These are phyloP conservation scores for Polydrusus tereticollis DNA, from an alignment of 2,888 invertebrate species.

Conservation along the genomic window DNA sequence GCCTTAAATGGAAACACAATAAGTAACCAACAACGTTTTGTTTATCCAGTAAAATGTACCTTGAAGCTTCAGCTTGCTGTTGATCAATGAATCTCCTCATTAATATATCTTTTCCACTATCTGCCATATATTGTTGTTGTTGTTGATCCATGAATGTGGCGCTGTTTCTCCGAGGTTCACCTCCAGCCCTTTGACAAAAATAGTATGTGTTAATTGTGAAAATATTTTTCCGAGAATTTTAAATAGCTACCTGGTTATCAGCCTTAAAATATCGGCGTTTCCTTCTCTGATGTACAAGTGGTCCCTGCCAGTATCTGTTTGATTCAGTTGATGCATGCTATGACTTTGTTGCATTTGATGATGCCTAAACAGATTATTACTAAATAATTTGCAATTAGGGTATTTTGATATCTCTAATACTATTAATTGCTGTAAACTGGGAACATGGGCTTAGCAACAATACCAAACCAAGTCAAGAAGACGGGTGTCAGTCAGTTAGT, in stretches of 20 bases:
- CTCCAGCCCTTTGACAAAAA: constrained; percentile 49
- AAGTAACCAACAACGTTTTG: no score
- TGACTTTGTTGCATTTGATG: constrained; percentile 40
- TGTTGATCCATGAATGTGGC: constrained; percentile 64
- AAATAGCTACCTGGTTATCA: constrained; percentile 78
- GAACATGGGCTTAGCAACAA: no score
- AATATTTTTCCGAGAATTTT: no score
- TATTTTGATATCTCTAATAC: no score
- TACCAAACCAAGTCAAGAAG: no score
- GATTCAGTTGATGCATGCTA: constrained; percentile 42
- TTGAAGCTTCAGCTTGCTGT: constrained; percentile 67
- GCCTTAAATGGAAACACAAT: constrained; percentile 25
- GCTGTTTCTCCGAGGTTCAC: constrained; percentile 65
- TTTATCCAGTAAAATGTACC: constrained; percentile 41
- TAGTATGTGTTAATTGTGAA: neutral
- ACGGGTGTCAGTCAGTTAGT: no score
- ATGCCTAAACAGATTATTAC: no score
- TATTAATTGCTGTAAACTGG: no score
- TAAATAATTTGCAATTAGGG: no score
- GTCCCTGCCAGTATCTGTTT: constrained; percentile 64
- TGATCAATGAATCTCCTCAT: constrained; percentile 89
- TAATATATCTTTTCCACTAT: constrained; percentile 86
- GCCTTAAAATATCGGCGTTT: constrained; percentile 84
- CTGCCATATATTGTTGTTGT: constrained; percentile 69
- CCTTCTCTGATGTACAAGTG: constrained; percentile 87